Percentiles rank a stretch among this genome's conserved stretches.
These are phyloP conservation scores for Tiliacea aurago DNA, from an alignment of 2,888 invertebrate species.

Conservation along the genomic window DNA sequence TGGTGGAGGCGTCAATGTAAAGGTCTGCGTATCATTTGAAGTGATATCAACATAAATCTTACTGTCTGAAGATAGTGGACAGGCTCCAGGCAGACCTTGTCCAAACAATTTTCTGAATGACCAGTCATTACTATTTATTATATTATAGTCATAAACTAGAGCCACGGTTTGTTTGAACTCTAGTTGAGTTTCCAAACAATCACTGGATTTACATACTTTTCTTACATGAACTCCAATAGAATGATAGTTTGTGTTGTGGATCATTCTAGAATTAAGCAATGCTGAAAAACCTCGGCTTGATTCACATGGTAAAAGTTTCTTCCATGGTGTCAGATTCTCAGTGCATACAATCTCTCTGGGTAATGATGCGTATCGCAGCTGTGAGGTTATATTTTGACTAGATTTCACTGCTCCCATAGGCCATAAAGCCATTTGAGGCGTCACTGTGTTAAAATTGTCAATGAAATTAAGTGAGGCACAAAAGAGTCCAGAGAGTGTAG, in stretches of 20 bases:
- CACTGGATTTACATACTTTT: conserved; percentile 92
- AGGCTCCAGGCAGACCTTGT: conserved; percentile 94
- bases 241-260: conserved; percentile 98
- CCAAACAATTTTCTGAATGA: conserved; percentile 96
- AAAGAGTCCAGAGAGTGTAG: conserved; percentile 97
- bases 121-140: conserved; percentile 94
- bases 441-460: conserved; percentile 95
- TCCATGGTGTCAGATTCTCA: conserved; percentile 99
- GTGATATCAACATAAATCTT: conserved; percentile 95
- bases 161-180: conserved; percentile 96
- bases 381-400: conserved; percentile 88
- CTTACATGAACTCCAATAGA: conserved; percentile 96
- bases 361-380: conserved; percentile 95
- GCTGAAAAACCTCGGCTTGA: conserved; percentile 96
- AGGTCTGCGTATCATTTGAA: conserved; percentile 91
- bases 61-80: conserved; percentile 95
- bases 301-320: conserved; percentile 98
- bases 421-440: conserved; percentile 95
- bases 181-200: conserved; percentile 91
- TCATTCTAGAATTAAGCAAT: conserved; percentile 96
- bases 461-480: conserved; percentile 99
- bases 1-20: conserved; percentile 92
- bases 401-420: conserved; percentile 92
- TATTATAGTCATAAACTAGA: conserved; percentile 95
- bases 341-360: conserved; percentile 99